Conservation (phyloP, 2,888 invertebrate species). For the Lagria hirta region DNA sequence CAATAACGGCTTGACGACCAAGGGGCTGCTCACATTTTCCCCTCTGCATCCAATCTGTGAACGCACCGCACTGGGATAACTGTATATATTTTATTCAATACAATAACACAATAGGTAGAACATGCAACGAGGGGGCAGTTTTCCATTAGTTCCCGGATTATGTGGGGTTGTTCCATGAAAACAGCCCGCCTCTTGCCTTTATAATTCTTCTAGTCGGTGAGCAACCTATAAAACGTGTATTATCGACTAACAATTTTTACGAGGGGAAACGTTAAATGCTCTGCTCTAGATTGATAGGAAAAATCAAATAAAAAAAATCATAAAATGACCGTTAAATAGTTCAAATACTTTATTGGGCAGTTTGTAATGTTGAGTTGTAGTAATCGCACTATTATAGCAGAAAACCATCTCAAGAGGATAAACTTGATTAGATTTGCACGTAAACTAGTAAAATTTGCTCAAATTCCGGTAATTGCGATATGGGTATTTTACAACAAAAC, state of each 20-base stretch:
- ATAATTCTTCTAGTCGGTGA: conserved; percentile 33
- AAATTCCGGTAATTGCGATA: no score
- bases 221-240: conserved; percentile 38
- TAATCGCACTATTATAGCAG: no score
- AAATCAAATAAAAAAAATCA: conserved; percentile 1
- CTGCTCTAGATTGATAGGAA: conserved; percentile 31
- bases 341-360: no score
- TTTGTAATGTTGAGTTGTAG: no score
- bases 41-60: conserved; percentile 42
- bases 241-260: conserved; percentile 24
- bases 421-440: no score
- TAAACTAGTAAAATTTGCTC: no score
- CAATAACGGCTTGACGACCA: conserved; percentile 16
- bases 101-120: conserved; percentile 50
- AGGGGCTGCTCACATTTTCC: conserved; percentile 21
- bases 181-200: conserved; percentile 46
- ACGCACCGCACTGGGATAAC: conserved; percentile 47
- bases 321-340: conserved; percentile 5
- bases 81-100: conserved; percentile 54
- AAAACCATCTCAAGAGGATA: no score
- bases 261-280: conserved; percentile 31
- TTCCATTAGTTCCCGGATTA: conserved; percentile 50
- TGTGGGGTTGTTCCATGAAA: conserved; percentile 48
- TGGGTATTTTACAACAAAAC: no score
- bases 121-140: conserved; percentile 47